These are phyloP conservation scores for Myzus persicae DNA, from an alignment of 1,140 invertebrate genomes.

Conservation along the genomic window DNA sequence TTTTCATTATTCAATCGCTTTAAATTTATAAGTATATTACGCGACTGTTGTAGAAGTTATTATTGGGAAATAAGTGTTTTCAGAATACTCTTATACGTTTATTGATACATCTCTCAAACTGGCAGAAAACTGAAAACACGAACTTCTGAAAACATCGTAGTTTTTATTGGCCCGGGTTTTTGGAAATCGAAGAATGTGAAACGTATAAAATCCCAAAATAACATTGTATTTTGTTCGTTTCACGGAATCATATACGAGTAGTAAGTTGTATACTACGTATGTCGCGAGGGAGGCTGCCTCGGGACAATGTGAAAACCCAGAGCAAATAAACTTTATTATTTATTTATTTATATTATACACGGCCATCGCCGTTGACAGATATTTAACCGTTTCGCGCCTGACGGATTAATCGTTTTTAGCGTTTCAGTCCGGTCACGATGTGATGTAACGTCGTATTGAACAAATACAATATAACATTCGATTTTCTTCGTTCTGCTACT, in stretches of 20 bases:
- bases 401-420: not conserved
- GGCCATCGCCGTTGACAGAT: not conserved
- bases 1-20: not conserved
- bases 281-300: not conserved
- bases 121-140: not conserved
- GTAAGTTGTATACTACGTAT: not conserved
- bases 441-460: not conserved
- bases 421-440: not conserved
- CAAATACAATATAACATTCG: not conserved
- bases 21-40: too few relatives aligned
- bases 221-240: not conserved
- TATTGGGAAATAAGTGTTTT: not conserved
- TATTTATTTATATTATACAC: not conserved
- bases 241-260: not conserved
- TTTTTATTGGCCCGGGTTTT: not conserved
- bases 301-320: not conserved
- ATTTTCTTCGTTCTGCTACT: not conserved
- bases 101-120: not conserved
- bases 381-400: not conserved
- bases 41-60: too few relatives aligned
- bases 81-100: not conserved
- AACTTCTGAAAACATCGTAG: not conserved
- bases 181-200: not conserved
- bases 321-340: conserved; percentile 3
- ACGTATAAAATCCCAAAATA: not conserved